Evolutionary conservation across 2,113 vertebrate species (phyloP).

Genomic region (Polypterus senegalus): DNA sequence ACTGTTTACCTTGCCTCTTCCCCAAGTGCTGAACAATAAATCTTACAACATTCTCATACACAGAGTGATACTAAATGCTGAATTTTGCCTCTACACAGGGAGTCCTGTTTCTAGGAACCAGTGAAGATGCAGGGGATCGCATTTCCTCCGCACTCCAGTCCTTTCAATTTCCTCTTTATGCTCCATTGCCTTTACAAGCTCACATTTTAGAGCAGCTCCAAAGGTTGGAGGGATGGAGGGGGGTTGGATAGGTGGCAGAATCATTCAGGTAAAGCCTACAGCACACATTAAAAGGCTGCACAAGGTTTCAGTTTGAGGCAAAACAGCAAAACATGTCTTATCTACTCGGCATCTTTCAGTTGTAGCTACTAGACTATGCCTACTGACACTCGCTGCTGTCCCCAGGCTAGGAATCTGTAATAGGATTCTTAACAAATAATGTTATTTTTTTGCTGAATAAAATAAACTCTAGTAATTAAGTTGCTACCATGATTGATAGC

Average conservation of each 20-base stretch:
- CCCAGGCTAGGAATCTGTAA: slow-evolving; percentile 67
- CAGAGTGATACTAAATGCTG: slow-evolving; percentile 6
- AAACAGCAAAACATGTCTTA: slow-evolving; percentile 38
- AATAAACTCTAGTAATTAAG: slow-evolving; percentile 86
- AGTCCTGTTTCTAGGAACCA: slow-evolving; percentile 52
- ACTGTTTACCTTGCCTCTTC: slow-evolving; percentile 33
- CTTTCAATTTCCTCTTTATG: slow-evolving; percentile 48
- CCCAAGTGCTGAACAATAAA: slow-evolving; percentile 31
- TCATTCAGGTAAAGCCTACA: slow-evolving; percentile 54
- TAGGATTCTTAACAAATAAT: slow-evolving; percentile 78
- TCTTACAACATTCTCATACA: slow-evolving; percentile 19
- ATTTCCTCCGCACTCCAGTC: slow-evolving; percentile 56
- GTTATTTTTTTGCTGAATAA: slow-evolving; percentile 58
- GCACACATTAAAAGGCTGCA: slow-evolving; percentile 32
- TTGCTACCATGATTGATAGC: slow-evolving; percentile 90
- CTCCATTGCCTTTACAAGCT: slow-evolving; percentile 56
- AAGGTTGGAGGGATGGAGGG: slow-evolving; percentile 39
- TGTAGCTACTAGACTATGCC: slow-evolving; percentile 44
- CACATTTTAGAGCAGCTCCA: slow-evolving; percentile 47
- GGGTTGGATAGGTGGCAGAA: slow-evolving; percentile 8
- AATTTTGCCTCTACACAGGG: slow-evolving; percentile 26
- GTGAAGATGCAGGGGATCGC: slow-evolving; percentile 64
- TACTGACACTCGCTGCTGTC: slow-evolving; percentile 48
- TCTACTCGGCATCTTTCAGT: slow-evolving; percentile 45
- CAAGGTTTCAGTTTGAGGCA: slow-evolving; percentile 29